phyloP scores from a whole-genome alignment of 2,797 vertebrate species.

The Xiphorhynchus erythropygius region DNA sequence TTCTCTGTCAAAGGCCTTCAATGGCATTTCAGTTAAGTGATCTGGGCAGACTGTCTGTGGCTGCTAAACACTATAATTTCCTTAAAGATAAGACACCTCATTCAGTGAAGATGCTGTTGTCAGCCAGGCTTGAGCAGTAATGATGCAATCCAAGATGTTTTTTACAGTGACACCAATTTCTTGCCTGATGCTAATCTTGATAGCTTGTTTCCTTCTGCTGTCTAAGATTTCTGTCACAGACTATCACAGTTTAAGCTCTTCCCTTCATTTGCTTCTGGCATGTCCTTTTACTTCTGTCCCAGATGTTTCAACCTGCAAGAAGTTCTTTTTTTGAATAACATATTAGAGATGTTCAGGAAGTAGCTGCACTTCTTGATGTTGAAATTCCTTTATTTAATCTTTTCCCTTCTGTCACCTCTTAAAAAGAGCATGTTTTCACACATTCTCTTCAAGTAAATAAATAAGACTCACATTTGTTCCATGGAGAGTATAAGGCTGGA shows the following conservation, averaged over 20 bases:
- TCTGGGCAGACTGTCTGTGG: neutral
- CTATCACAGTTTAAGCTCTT: neutral
- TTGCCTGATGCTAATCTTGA: neutral
- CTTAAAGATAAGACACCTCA: neutral
- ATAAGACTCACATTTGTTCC: neutral
- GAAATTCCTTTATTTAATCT: neutral
- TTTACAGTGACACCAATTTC: neutral
- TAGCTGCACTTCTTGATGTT: neutral
- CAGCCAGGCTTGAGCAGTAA: neutral
- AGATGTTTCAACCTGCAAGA: neutral
- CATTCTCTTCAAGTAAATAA: neutral
- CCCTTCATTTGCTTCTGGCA: neutral
- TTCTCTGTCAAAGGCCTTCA: neutral
- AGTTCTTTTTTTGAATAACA: neutral
- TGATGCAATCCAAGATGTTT: neutral
- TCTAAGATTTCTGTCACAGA: neutral
- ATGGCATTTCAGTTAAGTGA: neutral
- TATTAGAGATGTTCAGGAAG: neutral
- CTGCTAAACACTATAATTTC: neutral
- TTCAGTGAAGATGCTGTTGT: neutral
- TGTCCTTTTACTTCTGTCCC: neutral
- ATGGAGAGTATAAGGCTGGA: fast-evolving
- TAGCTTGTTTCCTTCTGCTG: neutral
- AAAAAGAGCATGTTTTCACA: neutral
- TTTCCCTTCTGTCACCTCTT: neutral